phyloP scores from a whole-genome alignment of 2,888 invertebrate genomes.

The Metalampra italica region DNA sequence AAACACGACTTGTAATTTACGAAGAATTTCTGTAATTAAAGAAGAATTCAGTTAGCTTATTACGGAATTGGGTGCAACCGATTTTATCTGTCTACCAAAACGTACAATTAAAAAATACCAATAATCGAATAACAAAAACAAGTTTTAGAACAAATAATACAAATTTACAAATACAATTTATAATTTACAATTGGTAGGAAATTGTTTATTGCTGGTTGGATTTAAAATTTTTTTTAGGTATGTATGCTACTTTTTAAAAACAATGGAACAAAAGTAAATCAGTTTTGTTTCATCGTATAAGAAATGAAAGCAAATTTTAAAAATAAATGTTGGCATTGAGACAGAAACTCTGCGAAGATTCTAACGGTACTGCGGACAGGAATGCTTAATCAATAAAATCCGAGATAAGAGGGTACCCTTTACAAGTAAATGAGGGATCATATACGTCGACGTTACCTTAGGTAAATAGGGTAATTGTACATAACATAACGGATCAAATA shows the following conservation, averaged over 20 bases:
- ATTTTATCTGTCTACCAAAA: background rate
- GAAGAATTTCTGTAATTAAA: constrained; percentile 6
- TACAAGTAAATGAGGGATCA: constrained; percentile 67
- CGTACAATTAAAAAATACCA: no score
- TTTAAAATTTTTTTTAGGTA: no score
- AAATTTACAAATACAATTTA: no score
- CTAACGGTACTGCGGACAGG: background rate
- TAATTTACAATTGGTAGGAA: no score
- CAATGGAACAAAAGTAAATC: background rate
- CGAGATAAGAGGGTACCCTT: constrained; percentile 44
- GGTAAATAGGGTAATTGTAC: constrained; percentile 53
- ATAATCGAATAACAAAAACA: no score
- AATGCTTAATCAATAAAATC: constrained; percentile 6
- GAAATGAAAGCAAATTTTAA: background rate
- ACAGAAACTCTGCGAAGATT: no score
- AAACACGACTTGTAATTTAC: constrained; percentile 6
- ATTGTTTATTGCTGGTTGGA: no score
- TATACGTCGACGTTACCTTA: constrained; percentile 47
- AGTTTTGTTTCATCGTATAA: background rate
- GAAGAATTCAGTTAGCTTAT: constrained; percentile 1
- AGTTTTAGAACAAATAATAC: no score
- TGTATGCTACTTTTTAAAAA: no score
- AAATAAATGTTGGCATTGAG: background rate
- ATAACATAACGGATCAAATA: constrained; percentile 59
- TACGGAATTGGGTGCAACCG: no score